A percentile compares a stretch with the other conserved stretches of the same genome.
These are phyloP conservation scores for Andrena trimmerana DNA, from an alignment of 2,888 invertebrate species.

Conservation along the genomic window DNA sequence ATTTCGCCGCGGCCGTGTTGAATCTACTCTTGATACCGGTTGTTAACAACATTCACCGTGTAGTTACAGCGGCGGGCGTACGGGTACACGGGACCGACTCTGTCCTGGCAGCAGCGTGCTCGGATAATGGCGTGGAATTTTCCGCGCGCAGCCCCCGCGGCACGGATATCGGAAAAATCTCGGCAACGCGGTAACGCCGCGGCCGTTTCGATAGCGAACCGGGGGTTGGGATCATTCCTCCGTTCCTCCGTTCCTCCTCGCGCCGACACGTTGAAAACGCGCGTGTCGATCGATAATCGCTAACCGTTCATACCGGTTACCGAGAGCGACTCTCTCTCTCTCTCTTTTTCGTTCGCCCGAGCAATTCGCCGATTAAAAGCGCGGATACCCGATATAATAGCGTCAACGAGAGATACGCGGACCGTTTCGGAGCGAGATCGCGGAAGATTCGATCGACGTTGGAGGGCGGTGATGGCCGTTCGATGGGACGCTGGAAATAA, in stretches of 20 bases:
- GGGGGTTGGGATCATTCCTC: not conserved
- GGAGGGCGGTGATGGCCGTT: conserved; percentile 52
- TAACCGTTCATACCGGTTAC: conserved; percentile 62
- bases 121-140: conserved; percentile 68
- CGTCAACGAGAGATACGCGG: conserved; percentile 28
- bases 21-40: conserved; percentile 73
- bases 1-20: conserved; percentile 65
- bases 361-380: conserved; percentile 70
- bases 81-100: conserved; percentile 17
- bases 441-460: conserved; percentile 26
- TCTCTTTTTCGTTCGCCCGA: conserved; percentile 23
- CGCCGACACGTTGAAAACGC: conserved; percentile 55
- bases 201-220: conserved; percentile 63
- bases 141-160: conserved; percentile 52
- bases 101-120: conserved; percentile 48
- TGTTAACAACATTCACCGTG: conserved; percentile 69
- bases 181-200: conserved; percentile 61
- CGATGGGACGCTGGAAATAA: conserved; percentile 29
- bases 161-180: conserved; percentile 68
- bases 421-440: not conserved
- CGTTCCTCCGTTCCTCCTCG: conserved; percentile 7
- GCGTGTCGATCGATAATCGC: conserved; percentile 67
- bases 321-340: conserved; percentile 61
- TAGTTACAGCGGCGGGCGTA: conserved; percentile 53
- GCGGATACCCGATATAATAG: conserved; percentile 49